Conservation (phyloP, 1,140 invertebrate species). For the Eurytemora carolleeae region DNA sequence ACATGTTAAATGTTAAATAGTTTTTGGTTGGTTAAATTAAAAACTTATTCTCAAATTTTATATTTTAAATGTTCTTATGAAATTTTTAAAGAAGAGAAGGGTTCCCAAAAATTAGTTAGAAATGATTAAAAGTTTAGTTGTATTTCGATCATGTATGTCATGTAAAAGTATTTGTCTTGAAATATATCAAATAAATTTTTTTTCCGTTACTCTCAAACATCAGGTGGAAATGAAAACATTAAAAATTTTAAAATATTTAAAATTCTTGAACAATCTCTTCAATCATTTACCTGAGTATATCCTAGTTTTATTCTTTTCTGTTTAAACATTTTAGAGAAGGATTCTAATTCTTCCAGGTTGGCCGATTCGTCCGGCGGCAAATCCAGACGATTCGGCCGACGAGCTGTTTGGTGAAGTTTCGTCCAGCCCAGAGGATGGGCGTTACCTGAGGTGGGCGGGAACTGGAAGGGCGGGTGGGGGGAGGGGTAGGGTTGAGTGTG, state of each 20-base stretch:
- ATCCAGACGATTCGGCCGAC: conserved; percentile 32
- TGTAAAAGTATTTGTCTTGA: too few species aligned
- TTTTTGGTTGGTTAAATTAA: too few species aligned
- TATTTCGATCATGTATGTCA: too few species aligned
- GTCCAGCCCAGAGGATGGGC: background rate
- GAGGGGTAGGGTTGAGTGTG: background rate
- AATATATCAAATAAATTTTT: too few species aligned
- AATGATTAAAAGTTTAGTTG: too few species aligned
- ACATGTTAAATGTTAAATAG: conserved; percentile 43
- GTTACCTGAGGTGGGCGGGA: background rate
- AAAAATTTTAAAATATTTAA: background rate
- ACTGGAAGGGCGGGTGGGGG: background rate
- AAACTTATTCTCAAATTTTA: too few species aligned
- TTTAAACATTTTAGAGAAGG: conserved; percentile 91
- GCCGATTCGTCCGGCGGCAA: conserved; percentile 72
- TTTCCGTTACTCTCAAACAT: too few species aligned
- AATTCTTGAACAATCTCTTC: background rate
- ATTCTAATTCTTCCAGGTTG: conserved; percentile 81
- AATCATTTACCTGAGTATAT: conserved; percentile 53
- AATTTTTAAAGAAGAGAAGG: too few species aligned
- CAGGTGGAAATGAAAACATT: background rate
- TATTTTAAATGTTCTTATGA: too few species aligned
- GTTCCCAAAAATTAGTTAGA: too few species aligned
- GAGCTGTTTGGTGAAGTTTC: background rate
- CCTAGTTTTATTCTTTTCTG: conserved; percentile 80